Base-by-base conservation (phyloP, 2,797 vertebrate genomes). In the Eupleurogrammus muticus region DNA sequence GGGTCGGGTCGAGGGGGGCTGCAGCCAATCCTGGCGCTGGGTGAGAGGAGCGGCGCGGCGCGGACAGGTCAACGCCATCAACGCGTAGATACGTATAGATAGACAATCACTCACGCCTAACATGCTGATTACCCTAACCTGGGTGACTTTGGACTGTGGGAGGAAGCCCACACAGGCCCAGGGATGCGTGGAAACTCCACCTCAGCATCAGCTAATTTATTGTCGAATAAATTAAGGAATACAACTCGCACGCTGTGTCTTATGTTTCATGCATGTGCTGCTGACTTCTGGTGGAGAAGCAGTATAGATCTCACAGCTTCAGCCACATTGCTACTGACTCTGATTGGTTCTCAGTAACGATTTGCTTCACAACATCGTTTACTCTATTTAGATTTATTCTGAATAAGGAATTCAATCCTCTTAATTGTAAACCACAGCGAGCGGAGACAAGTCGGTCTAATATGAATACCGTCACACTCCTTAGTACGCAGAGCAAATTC, bases 401-500 rank as follows among this genome's bases (percentile, higher is more conserved):
- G n/a, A n/a, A n/a, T n/a, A n/a, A n/a, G n/a, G 54, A 28, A 34
- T 11, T 13, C 74, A 62, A 21, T 67, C 62, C 8, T 61, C 21
- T 32, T 66, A 56, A 83, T 54, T 61, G 55, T 61, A 48, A 81
- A 67, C 17, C 40, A 42, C 54, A 66, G 40, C 16, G 46, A 20
- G 51, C 28, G 0, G 28, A 24, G 54, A 75, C 71, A 70, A 59
- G 77, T 55, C 60, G 19, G 49, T 51, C 57, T 7, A 42, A 51
- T 38, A 42, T 79, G 49, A 70, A 82, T 83, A 65, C 53, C 42
- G 48, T 28, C 6, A 16, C 40, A 16, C 66, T 71, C 53, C 77
- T 89, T 79, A 85, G 70, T 50, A 83, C 63, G 68, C 77, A 70
- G 58, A 77, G 67, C 66, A 60, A 72, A 68, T 53, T 58, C 67